These are phyloP conservation scores for Phrynocephalus forsythii DNA, from an alignment of 2,797 vertebrate species.

Conservation along the genomic window DNA sequence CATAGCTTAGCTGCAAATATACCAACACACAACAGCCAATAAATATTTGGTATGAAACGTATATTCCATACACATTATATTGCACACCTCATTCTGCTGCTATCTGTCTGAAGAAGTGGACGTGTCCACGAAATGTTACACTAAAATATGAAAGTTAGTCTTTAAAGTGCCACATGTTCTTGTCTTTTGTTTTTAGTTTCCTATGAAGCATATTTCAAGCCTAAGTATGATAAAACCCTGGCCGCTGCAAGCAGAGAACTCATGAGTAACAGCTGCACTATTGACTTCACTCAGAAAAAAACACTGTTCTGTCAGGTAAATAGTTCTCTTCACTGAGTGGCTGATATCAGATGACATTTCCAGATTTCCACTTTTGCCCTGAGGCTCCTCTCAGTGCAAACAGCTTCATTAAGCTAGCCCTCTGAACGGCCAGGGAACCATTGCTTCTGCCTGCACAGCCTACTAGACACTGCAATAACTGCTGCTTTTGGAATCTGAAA, in stretches of 20 bases:
- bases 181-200: too few species aligned
- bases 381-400: background rate
- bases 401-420: conserved; percentile 36
- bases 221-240: background rate
- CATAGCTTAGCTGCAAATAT: too few species aligned
- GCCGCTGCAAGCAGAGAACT: background rate
- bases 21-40: too few species aligned
- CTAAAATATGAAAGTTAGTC: too few species aligned
- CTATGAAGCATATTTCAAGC: too few species aligned
- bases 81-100: too few species aligned
- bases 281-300: background rate
- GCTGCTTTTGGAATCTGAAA: accelerated
- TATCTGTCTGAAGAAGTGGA: too few species aligned
- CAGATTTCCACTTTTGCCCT: conserved; percentile 23
- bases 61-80: too few species aligned
- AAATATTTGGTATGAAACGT: too few species aligned
- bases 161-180: too few species aligned
- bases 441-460: conserved; percentile 12
- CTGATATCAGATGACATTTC: conserved; percentile 45
- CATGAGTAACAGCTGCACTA: background rate
- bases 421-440: conserved; percentile 14
- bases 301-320: background rate
- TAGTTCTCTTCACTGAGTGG: background rate
- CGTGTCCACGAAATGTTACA: too few species aligned
- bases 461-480: conserved; percentile 16